Conservation (phyloP, 2,888 invertebrate species). For the Monopis laevigella region DNA sequence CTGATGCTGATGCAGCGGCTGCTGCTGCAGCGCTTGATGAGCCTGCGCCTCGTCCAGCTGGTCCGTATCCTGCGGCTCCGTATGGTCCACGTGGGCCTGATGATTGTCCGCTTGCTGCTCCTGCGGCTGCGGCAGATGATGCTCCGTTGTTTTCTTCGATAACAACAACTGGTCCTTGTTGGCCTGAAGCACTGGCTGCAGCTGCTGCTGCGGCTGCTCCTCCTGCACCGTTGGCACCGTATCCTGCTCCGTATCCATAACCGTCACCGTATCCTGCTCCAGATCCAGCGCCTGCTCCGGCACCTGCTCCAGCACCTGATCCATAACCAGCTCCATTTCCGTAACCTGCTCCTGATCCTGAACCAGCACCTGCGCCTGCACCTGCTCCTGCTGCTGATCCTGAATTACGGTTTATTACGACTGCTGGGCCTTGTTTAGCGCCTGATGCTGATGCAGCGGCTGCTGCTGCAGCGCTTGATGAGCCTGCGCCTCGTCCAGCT, state of each 20-base stretch:
- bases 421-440: slow-evolving; percentile 8
- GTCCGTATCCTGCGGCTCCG: not conserved
- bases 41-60: slow-evolving; percentile 1
- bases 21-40: slow-evolving; percentile 9
- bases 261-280: too few relatives aligned
- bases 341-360: slow-evolving; percentile 9
- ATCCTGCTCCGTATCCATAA: too few relatives aligned
- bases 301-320: slow-evolving; percentile 12
- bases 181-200: slow-evolving; percentile 12
- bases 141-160: slow-evolving; percentile 14
- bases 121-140: not conserved
- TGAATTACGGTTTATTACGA: too few relatives aligned
- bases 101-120: not conserved
- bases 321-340: slow-evolving; percentile 4
- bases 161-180: slow-evolving; percentile 15
- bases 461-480: not conserved
- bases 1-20: not conserved
- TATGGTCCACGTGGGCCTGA: not conserved
- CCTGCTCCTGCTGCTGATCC: slow-evolving; percentile 15
- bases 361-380: slow-evolving; percentile 13
- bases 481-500: slow-evolving; percentile 10
- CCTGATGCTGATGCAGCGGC: slow-evolving; percentile 8
- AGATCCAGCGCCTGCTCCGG: slow-evolving; percentile 2
- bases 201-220: slow-evolving; percentile 10
- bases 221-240: too few relatives aligned